Evolutionary conservation across 1,140 invertebrate genomes (phyloP).

Genomic region (Zophobas morio): DNA sequence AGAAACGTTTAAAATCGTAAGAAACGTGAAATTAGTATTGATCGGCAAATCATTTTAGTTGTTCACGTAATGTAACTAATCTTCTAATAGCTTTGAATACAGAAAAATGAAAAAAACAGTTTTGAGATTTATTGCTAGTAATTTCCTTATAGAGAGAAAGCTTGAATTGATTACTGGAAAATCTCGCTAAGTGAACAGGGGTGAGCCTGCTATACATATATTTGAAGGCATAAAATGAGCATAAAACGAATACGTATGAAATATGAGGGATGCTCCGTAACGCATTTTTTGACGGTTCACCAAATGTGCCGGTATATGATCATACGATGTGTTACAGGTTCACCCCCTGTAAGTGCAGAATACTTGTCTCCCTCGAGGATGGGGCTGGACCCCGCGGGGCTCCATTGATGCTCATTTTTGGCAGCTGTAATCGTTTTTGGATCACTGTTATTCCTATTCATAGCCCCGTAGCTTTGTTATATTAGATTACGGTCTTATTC

Average conservation of each 20-base stretch:
- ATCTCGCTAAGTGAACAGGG: slow-evolving; percentile 6
- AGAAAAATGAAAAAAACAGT: too few relatives aligned
- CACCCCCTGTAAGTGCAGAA: slow-evolving; percentile 26
- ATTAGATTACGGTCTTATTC: slow-evolving; percentile 65
- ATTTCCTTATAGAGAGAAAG: too few relatives aligned
- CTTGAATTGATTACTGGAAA: not conserved
- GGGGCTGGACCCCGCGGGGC: slow-evolving; percentile 57
- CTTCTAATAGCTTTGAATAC: too few relatives aligned
- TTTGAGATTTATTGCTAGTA: too few relatives aligned
- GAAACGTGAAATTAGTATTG: too few relatives aligned
- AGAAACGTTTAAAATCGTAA: too few relatives aligned
- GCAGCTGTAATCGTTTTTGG: slow-evolving; percentile 69
- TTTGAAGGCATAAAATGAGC: not conserved
- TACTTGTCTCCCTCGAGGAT: slow-evolving; percentile 43
- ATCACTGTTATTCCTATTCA: slow-evolving; percentile 68
- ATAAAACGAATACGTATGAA: not conserved
- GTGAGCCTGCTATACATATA: not conserved
- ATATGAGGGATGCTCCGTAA: slow-evolving; percentile 8
- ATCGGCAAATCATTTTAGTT: too few relatives aligned
- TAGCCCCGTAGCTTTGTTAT: slow-evolving; percentile 63
- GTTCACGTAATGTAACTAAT: too few relatives aligned
- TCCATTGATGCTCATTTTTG: slow-evolving; percentile 67
- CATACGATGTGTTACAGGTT: slow-evolving; percentile 43
- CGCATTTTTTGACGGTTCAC: slow-evolving; percentile 20
- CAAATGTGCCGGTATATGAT: slow-evolving; percentile 38